phyloP scores from a whole-genome alignment of 1,140 invertebrate species.

The Brachionus sp. region DNA sequence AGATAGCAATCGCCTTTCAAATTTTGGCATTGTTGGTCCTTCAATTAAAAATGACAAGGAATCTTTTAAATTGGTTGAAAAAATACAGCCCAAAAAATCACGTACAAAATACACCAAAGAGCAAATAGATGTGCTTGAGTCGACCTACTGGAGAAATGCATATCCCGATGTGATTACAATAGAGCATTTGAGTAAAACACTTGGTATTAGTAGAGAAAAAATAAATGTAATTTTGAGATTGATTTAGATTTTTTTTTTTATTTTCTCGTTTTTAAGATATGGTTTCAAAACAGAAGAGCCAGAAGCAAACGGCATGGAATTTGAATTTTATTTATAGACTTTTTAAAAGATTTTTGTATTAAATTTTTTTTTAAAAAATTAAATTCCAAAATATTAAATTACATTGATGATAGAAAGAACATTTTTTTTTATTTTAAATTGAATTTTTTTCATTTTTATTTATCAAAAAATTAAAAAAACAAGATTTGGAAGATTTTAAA shows the following conservation, averaged over 20 bases:
- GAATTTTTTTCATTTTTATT: no score
- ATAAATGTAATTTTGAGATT: not conserved
- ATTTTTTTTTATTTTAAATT: no score
- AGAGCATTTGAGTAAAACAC: slow-evolving; percentile 16
- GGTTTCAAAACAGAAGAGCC: slow-evolving; percentile 41
- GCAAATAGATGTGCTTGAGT: slow-evolving; percentile 35
- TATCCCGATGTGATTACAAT: slow-evolving; percentile 39
- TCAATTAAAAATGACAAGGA: slow-evolving; percentile 6
- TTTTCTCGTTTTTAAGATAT: slow-evolving; percentile 7
- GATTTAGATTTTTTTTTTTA: not conserved
- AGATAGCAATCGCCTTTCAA: not conserved
- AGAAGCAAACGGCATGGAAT: slow-evolving; percentile 33
- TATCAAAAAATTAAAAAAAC: no score
- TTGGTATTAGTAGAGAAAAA: slow-evolving; percentile 32
- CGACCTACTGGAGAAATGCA: slow-evolving; percentile 41
- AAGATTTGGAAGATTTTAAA: no score
- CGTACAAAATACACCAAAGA: slow-evolving; percentile 44
- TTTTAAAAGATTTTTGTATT: not conserved
- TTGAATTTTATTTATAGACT: not conserved
- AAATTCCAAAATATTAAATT: not conserved
- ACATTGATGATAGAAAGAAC: no score
- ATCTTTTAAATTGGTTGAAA: slow-evolving; percentile 38
- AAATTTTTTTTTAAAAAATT: slow-evolving; percentile 1
- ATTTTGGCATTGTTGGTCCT: not conserved
- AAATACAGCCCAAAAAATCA: slow-evolving; percentile 38